phyloP scores from a whole-genome alignment of 2,797 vertebrate species.

The Avahi laniger region DNA sequence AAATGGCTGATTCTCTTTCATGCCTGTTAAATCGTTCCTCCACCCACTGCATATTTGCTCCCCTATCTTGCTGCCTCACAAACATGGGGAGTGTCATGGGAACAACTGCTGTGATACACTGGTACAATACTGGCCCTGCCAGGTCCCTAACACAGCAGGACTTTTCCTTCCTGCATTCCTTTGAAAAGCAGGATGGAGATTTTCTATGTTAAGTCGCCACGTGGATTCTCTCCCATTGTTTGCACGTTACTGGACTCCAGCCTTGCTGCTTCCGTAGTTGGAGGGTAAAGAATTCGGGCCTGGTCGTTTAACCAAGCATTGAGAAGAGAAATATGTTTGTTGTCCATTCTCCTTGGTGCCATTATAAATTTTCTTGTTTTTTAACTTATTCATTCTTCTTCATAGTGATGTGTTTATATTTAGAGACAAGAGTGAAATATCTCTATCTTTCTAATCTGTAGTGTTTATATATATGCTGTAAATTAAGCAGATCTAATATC shows the following conservation, averaged over 20 bases:
- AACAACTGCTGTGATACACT: neutral
- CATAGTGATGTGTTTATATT: neutral
- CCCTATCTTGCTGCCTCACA: constrained; percentile 22
- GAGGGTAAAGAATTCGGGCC: constrained; percentile 43
- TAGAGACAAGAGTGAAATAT: neutral
- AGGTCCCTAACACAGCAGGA: constrained; percentile 59
- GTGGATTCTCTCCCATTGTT: constrained; percentile 63
- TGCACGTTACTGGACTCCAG: neutral
- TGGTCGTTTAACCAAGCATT: rapidly evolving
- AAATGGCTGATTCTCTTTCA: constrained; percentile 62
- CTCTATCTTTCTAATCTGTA: neutral
- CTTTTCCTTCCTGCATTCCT: constrained; percentile 72
- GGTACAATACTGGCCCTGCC: constrained; percentile 65
- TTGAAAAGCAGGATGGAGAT: constrained; percentile 61
- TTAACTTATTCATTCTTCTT: neutral
- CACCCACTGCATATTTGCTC: neutral
- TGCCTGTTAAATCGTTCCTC: constrained; percentile 58
- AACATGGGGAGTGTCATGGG: constrained; percentile 26
- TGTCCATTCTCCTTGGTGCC: neutral
- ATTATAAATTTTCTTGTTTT: neutral
- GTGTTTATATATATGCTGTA: neutral
- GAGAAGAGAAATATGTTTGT: neutral
- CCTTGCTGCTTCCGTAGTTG: neutral
- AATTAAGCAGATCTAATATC: neutral
- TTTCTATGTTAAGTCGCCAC: constrained; percentile 56